Base-by-base conservation (phyloP, 2,113 vertebrate species). In the Propithecus coquereli region DNA sequence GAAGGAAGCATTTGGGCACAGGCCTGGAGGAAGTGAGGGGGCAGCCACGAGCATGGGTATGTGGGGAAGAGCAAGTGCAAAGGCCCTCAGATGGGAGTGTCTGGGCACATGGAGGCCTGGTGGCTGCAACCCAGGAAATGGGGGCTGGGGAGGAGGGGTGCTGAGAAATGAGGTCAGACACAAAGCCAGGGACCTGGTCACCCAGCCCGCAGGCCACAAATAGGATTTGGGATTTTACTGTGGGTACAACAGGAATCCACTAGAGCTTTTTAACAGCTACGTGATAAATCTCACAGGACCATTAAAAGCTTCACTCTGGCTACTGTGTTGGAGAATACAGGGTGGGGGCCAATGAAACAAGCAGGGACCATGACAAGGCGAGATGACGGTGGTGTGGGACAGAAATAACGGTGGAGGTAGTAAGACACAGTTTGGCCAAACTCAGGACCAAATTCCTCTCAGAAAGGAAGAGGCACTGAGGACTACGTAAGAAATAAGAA, bases 171-270 rank as follows among this genome's bases (percentile, higher is more conserved):
- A 92, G 47, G 43, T 50, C 54, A 37, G 65, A 87, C 32, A 66
- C 63, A 23, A 1, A 37, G 45, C 27, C 32, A 1, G 23, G 5
- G 34, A 54, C 57, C 66, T 66, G 43, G 45, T 47, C 22, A 22
- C 0, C 12, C 17, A 63, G 77, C 32, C 61, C 14, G 6, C 2
- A 1, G n/a, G 32, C 32, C 63, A 52, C 0, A 2, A 54, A 14
- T 23, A 59, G 50, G 73, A 68, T 7, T 5, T 14, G 50, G 40
- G 73, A 34, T 34, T 74, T 82, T 43, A 54, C 0, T 25, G 34
- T 17, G 54, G 34, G 37, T 18, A 66, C 3, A 23, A 7, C 0
- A 25, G 74, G 73, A 73, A 91, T 5, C 30, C 47, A 23, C 5
- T 2, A 1, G 9, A 40, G n/a, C 47, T 77, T 87, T 37, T 20